These are phyloP conservation scores for Plectropomus leopardus DNA, from an alignment of 2,113 vertebrate genomes.

Conservation along the genomic window DNA sequence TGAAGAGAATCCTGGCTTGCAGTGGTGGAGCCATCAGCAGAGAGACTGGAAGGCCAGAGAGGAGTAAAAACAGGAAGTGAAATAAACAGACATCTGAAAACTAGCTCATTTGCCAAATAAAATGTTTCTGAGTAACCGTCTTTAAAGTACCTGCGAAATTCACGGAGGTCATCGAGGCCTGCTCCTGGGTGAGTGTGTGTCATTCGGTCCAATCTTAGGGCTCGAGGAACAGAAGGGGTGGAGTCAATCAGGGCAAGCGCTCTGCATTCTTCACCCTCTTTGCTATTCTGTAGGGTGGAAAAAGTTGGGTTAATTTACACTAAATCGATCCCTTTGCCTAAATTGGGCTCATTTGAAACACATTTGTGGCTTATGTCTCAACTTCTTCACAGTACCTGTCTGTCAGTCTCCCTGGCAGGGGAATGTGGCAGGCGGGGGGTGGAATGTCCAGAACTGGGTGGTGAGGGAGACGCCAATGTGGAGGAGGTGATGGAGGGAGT, in stretches of 20 bases:
- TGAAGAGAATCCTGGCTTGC: conserved; percentile 92
- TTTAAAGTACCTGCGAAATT: conserved; percentile 87
- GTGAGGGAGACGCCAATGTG: conserved; percentile 92
- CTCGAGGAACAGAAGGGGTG: conserved; percentile 89
- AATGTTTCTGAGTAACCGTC: neutral
- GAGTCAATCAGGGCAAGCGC: conserved; percentile 90
- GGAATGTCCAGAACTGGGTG: conserved; percentile 93
- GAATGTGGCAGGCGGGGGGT: conserved; percentile 92
- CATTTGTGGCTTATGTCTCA: neutral
- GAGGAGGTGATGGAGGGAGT: conserved; percentile 93
- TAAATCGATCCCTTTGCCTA: too few relatives aligned
- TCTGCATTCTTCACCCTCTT: conserved; percentile 89
- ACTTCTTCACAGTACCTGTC: conserved; percentile 78
- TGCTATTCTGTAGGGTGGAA: conserved; percentile 86
- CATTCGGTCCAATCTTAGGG: conserved; percentile 91
- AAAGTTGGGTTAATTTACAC: neutral
- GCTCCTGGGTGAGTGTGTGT: conserved; percentile 92
- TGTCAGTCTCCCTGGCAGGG: conserved; percentile 89
- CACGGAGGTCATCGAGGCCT: conserved; percentile 90
- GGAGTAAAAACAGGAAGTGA: neutral
- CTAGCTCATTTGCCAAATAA: neutral
- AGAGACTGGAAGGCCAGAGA: conserved; percentile 76
- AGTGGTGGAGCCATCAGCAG: conserved; percentile 85
- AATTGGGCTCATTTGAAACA: neutral
- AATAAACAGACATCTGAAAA: neutral